Evolutionary conservation across 1,140 invertebrate genomes (phyloP), one percentile per base, ranked within the genome.

Genomic region (Philopotamus ludificatus): DNA sequence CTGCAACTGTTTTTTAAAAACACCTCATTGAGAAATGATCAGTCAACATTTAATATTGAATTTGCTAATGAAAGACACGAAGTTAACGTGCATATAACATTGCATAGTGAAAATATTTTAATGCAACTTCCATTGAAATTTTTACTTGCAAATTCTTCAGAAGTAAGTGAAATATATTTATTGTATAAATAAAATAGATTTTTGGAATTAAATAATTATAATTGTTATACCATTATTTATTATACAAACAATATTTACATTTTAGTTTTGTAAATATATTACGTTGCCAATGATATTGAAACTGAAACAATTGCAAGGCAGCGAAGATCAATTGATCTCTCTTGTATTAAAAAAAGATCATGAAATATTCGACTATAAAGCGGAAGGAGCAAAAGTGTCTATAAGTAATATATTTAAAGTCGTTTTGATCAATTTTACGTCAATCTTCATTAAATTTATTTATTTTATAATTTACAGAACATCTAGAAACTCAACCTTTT

Each of bases 301-400:
- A 4, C 25, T 68, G 7, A 59, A 57, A 45, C 53, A 68, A 42
- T 26, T 64, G 16, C n/a, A 57, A 41, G 41, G 61, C 50, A 65
- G 57, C 28, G 58, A 71, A 44, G 47, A 60, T 3, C 39, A 54
- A 9, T 26, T 71, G 9, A 58, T 61, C 15, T 4, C 50, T 26
- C 21, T 63, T 16, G 54, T 71, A 20, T 22, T 44, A 12, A 62
- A 63, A 53, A 66, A 71, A 59, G 70, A 71, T 68, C 18, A 47
- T 15, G 70, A 71, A 69, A 71, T 69, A 49, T 10, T 15, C n/a
- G 64, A 69, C 45, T 71, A 71, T 25, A 66, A 65, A 64, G 60
- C 58, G 22, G 58, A 67, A 63, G 67, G 65, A 44, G 67, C 64
- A 8, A 57, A 34, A 16, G 39, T 68, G 18, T 50, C 63, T 20